These are phyloP conservation scores for Drosophila grimshawi DNA, from an alignment of 1,140 invertebrate species.

Conservation along the genomic window DNA sequence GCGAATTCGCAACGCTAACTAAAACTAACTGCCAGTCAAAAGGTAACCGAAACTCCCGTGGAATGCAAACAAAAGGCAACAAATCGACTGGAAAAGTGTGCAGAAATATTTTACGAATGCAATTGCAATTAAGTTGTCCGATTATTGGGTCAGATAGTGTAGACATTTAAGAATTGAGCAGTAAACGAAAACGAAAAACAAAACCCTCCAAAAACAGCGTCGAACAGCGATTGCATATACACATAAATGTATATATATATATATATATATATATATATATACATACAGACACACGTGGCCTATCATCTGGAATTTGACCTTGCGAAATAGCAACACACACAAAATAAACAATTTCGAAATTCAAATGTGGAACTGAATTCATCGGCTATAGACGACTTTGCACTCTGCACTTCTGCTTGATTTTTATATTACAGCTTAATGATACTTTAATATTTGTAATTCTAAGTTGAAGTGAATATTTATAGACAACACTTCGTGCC, in stretches of 20 bases:
- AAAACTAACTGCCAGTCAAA: neutral
- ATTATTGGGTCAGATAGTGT: conserved; percentile 57
- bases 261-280: neutral
- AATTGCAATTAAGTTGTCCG: conserved; percentile 65
- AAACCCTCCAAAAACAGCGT: neutral
- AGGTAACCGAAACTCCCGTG: neutral
- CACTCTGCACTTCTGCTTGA: neutral
- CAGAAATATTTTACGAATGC: conserved; percentile 56
- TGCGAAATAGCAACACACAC: conserved; percentile 15
- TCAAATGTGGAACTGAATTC: neutral
- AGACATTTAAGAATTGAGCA: conserved; percentile 48
- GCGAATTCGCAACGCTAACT: neutral
- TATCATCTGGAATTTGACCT: conserved; percentile 40
- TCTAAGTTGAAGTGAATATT: too few relatives aligned
- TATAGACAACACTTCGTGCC: too few relatives aligned
- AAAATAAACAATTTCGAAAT: conserved; percentile 3
- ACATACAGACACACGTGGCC: conserved; percentile 19
- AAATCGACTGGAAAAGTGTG: conserved; percentile 23
- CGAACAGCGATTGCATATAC: neutral
- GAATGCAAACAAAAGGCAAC: conserved; percentile 8
- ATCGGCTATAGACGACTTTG: neutral
- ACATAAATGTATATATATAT: neutral
- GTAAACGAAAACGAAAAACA: conserved; percentile 10
- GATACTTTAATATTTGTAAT: neutral
- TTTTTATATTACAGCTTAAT: neutral